Conservation (phyloP, 2,888 invertebrate species). For the Barypeithes pellucidus region DNA sequence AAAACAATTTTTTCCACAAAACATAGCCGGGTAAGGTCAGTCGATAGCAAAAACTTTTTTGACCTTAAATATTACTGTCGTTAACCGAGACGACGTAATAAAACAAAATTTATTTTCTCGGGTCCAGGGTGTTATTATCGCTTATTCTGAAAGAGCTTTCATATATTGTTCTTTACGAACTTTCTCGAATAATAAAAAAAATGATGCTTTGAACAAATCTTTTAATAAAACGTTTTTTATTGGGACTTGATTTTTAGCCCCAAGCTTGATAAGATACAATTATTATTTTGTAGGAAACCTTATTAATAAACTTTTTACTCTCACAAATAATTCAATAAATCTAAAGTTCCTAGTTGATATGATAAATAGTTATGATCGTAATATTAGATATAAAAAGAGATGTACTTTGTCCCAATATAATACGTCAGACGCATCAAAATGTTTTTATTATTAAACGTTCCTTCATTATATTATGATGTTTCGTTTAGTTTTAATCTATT, state of each 20-base stretch:
- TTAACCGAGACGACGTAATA: neutral
- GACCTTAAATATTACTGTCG: neutral
- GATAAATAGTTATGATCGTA: no score
- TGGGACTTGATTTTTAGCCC: neutral
- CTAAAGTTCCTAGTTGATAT: no score
- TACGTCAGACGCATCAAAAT: no score
- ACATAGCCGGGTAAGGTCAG: neutral
- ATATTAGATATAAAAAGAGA: no score
- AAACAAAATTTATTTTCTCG: constrained; percentile 13
- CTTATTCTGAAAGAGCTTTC: neutral
- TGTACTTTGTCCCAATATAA: no score
- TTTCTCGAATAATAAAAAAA: constrained; percentile 3
- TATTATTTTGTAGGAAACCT: no score
- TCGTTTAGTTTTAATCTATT: no score
- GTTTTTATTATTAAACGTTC: no score
- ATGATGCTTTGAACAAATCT: constrained; percentile 9
- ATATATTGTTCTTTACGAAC: constrained; percentile 4
- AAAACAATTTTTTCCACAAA: neutral
- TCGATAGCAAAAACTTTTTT: neutral
- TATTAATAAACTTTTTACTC: no score
- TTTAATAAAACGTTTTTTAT: constrained; percentile 1
- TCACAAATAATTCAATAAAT: no score
- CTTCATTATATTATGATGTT: no score
- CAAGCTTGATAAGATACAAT: no score
- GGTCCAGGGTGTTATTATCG: constrained; percentile 8